Evolutionary conservation across 1,140 invertebrate genomes (phyloP).

Genomic region (Tachypleus tridentatus): DNA sequence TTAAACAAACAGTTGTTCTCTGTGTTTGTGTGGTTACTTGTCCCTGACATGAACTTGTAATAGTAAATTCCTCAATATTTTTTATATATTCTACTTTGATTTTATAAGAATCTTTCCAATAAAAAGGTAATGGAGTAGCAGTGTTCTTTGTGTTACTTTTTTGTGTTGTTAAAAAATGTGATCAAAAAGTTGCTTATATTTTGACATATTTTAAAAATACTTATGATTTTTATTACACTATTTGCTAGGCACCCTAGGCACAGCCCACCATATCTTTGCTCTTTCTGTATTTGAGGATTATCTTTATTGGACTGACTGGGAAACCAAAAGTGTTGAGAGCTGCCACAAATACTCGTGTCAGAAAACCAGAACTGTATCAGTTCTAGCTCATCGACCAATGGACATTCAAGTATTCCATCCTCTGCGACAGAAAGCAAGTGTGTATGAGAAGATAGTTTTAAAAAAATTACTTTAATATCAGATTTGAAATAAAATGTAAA

Average conservation of each 20-base stretch:
- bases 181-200: slow-evolving; percentile 58
- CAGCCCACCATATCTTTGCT: slow-evolving; percentile 42
- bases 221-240: background rate
- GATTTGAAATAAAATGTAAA: background rate
- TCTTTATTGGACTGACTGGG: slow-evolving; percentile 78
- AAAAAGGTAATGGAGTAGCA: too few species aligned
- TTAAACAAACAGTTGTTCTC: too few species aligned
- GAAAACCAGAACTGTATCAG: slow-evolving; percentile 36
- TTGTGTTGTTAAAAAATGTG: too few species aligned
- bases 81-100: too few species aligned
- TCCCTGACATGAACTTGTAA: too few species aligned
- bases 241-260: slow-evolving; percentile 13
- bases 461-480: background rate
- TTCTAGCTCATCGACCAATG: slow-evolving; percentile 33
- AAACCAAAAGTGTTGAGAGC: slow-evolving; percentile 29
- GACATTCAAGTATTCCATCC: slow-evolving; percentile 38
- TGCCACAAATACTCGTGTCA: slow-evolving; percentile 40
- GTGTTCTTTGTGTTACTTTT: too few species aligned
- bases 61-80: too few species aligned
- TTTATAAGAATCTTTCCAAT: too few species aligned
- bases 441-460: slow-evolving; percentile 16
- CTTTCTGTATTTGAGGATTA: slow-evolving; percentile 75
- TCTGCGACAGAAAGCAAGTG: slow-evolving; percentile 32
- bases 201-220: slow-evolving; percentile 54
- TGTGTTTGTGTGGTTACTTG: too few species aligned